These are phyloP conservation scores for Stenoptilia bipunctidactyla DNA, from an alignment of 2,888 invertebrate genomes.

Conservation along the genomic window DNA sequence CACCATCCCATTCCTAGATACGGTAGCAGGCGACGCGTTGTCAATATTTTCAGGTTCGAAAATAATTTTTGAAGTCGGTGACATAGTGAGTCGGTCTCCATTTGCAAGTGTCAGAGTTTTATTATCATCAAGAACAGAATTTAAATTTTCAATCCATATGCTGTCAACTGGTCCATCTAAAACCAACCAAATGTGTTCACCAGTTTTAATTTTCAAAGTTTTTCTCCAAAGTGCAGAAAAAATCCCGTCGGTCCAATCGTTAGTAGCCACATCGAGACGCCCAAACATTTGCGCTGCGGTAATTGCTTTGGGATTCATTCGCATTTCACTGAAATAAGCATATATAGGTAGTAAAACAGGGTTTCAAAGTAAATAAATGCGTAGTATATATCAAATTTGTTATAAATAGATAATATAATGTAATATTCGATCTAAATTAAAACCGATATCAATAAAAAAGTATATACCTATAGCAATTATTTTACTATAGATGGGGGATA, in stretches of 20 bases:
- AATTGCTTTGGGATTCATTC: conserved; percentile 98
- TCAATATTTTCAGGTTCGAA: conserved; percentile 98
- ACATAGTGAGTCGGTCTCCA: conserved; percentile 95
- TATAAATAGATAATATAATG: too few species aligned
- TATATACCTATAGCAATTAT: too few species aligned
- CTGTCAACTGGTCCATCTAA: conserved; percentile 97
- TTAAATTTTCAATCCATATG: conserved; percentile 98
- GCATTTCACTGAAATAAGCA: conserved; percentile 80
- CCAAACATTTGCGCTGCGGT: conserved; percentile 99
- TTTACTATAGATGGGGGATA: too few species aligned
- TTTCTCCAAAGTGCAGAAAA: conserved; percentile 97
- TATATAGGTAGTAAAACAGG: background rate
- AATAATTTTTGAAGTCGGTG: conserved; percentile 93
- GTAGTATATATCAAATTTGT: too few species aligned
- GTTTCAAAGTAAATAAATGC: too few species aligned
- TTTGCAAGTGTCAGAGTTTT: conserved; percentile 95
- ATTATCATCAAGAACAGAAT: conserved; percentile 96
- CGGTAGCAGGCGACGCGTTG: conserved; percentile 97
- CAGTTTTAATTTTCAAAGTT: conserved; percentile 88
- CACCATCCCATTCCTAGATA: conserved; percentile 93
- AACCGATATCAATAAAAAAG: background rate
- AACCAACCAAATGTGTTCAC: conserved; percentile 93
- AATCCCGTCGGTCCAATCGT: conserved; percentile 99
- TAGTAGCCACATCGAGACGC: conserved; percentile 94
- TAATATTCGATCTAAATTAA: too few species aligned